Conservation (phyloP, 2,797 vertebrate species). For the Bucorvus abyssinicus region DNA sequence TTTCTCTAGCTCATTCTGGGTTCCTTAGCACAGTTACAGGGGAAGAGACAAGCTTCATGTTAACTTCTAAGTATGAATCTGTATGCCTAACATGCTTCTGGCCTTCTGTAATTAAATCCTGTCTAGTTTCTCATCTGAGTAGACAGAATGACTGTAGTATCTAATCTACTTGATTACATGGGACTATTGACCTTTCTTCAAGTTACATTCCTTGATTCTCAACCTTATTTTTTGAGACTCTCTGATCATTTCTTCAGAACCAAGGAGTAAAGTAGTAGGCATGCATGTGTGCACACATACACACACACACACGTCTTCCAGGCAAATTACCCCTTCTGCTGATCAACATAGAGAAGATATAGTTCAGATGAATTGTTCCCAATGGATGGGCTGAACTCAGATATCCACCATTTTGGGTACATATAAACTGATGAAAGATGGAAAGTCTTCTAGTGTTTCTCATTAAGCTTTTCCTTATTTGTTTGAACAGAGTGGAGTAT, state of each 20-base stretch:
- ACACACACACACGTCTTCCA: not conserved
- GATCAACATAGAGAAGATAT: not conserved
- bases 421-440: not conserved
- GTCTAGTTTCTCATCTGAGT: not conserved
- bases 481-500: not conserved
- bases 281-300: accelerated
- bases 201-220: not conserved
- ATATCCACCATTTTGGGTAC: not conserved
- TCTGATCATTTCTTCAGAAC: not conserved
- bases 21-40: not conserved
- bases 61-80: not conserved
- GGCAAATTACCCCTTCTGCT: not conserved
- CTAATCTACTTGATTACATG: not conserved
- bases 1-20: not conserved
- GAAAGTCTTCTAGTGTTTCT: not conserved
- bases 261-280: not conserved
- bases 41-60: not conserved
- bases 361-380: not conserved
- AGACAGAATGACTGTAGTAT: not conserved
- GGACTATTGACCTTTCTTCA: not conserved
- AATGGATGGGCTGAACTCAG: not conserved
- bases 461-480: not conserved
- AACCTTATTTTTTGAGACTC: not conserved
- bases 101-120: not conserved
- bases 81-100: not conserved